Conservation (phyloP, 2,797 vertebrate species). For the Streptopelia turtur region DNA sequence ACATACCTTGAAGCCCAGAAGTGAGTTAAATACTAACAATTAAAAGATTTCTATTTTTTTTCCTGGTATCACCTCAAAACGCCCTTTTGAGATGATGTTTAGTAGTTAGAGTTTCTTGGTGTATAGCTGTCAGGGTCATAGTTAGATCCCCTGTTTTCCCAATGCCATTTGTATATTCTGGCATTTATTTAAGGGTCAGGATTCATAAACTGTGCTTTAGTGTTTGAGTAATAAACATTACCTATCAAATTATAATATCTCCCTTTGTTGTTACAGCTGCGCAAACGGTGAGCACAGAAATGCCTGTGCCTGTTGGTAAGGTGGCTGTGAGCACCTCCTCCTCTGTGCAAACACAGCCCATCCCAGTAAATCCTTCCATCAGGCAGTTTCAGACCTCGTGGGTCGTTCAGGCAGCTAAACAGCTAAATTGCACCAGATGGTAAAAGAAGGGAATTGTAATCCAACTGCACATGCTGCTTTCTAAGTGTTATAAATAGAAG, state of each 20-base stretch:
- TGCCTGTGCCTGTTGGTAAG: neutral
- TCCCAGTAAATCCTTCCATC: neutral
- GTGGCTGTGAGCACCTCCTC: neutral
- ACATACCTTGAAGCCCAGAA: neutral
- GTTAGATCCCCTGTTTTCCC: neutral
- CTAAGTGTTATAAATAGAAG: neutral
- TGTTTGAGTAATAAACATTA: neutral
- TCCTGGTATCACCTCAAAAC: neutral
- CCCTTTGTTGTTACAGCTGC: neutral
- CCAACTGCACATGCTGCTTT: neutral
- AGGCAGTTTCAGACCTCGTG: neutral
- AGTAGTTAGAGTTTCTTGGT: neutral
- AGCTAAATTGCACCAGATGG: slow-evolving; percentile 3
- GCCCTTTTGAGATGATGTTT: neutral
- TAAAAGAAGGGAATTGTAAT: neutral
- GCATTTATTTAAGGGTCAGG: neutral
- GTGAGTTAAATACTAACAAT: neutral
- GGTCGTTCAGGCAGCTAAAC: neutral
- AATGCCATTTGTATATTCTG: neutral
- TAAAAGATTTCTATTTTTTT: neutral
- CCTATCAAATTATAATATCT: neutral
- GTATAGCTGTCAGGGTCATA: neutral
- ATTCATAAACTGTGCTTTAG: neutral
- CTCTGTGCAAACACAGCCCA: neutral
- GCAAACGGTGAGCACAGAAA: neutral